Percentiles rank a stretch among this genome's conserved stretches.
Evolutionary conservation across 1,140 invertebrate species (phyloP).

Genomic region (Coelopa frigida): DNA sequence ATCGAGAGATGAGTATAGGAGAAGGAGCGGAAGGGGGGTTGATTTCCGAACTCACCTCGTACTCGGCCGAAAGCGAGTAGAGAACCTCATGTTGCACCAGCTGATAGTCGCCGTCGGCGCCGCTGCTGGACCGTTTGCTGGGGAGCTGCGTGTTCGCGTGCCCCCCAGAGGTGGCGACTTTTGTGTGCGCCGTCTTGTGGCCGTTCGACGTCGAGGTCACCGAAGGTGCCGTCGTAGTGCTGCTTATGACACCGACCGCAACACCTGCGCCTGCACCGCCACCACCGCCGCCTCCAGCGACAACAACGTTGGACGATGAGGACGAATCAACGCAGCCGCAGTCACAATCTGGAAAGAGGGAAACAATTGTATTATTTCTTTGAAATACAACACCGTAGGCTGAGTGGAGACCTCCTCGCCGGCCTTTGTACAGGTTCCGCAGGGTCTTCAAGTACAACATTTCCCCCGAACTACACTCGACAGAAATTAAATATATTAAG

Average conservation of each 20-base stretch:
- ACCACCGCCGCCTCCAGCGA: conserved; percentile 6
- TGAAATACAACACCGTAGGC: conserved; percentile 1
- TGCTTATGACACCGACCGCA: not conserved
- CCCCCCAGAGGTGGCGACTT: conserved; percentile 44
- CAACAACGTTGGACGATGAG: conserved; percentile 13
- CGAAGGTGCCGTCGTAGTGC: conserved; percentile 4
- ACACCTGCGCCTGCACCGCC: conserved; percentile 16
- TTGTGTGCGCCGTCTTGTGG: conserved; percentile 44
- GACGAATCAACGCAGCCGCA: conserved; percentile 42
- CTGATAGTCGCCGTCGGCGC: conserved; percentile 94
- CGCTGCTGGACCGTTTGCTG: conserved; percentile 56
- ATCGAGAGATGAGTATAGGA: not conserved
- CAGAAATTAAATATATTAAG: conserved; percentile 2
- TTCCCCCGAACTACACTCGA: not conserved
- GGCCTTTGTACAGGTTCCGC: not conserved
- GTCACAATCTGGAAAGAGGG: conserved; percentile 34
- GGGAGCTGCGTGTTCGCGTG: conserved; percentile 45
- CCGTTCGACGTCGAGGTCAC: conserved; percentile 20
- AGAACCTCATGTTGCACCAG: conserved; percentile 97
- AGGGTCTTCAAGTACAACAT: not conserved
- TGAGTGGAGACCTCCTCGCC: not conserved
- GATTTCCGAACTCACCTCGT: conserved; percentile 55
- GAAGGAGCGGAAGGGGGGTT: not conserved
- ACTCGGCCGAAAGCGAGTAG: conserved; percentile 86
- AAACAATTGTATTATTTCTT: conserved; percentile 9